Percentiles rank a stretch among this genome's conserved stretches.
These are phyloP conservation scores for Rostratula benghalensis DNA, from an alignment of 2,113 vertebrate species.

Conservation along the genomic window DNA sequence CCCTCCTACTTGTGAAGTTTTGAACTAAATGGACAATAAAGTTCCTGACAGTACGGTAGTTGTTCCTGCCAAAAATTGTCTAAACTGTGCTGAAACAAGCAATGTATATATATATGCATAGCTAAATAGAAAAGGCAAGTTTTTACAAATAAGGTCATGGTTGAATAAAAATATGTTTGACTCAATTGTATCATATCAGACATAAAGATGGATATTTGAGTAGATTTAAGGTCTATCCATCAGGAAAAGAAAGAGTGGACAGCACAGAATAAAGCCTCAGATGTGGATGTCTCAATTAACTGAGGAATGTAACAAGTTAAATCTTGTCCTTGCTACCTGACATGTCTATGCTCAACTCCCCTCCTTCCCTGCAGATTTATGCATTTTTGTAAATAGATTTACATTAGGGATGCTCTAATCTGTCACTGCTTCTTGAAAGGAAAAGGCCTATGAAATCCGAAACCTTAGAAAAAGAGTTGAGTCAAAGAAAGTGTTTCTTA, in stretches of 20 bases:
- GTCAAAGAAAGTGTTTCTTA: background rate
- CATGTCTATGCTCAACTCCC: background rate
- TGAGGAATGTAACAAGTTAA: background rate
- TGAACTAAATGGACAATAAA: background rate
- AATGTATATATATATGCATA: background rate
- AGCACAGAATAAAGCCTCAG: background rate
- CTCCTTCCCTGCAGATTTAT: background rate
- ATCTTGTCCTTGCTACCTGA: background rate
- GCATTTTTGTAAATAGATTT: background rate
- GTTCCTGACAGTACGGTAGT: background rate
- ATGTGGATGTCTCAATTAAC: background rate
- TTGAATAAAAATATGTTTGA: background rate
- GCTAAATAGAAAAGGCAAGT: background rate
- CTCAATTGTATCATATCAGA: background rate
- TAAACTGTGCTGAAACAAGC: background rate
- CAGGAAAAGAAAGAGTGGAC: background rate
- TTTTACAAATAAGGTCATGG: background rate
- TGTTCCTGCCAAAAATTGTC: background rate
- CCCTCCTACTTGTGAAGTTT: background rate
- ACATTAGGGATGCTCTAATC: background rate
- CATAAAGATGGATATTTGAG: background rate
- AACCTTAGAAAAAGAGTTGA: background rate
- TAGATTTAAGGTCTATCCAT: background rate
- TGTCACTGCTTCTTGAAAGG: background rate
- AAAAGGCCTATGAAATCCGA: background rate